phyloP scores from a whole-genome alignment of 92 coral and sea anemone genomes.

The Heliopora coerulea region DNA sequence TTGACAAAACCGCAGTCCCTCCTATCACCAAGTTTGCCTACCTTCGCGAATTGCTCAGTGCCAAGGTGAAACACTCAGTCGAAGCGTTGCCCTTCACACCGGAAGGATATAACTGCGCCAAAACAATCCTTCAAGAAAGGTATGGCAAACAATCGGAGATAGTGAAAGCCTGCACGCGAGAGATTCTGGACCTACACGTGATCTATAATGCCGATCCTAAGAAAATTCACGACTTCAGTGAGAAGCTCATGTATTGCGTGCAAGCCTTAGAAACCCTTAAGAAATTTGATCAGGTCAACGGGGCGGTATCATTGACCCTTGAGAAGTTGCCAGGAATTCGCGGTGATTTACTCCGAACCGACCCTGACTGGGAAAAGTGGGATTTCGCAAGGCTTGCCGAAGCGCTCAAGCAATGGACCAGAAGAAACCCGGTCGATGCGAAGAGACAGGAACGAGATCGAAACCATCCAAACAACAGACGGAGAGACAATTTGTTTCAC shows the following conservation, averaged over 20 bases:
- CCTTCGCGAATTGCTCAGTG: slow-evolving; percentile 39
- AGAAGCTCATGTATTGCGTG: slow-evolving; percentile 48
- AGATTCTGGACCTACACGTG: slow-evolving; percentile 48
- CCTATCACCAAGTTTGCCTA: slow-evolving; percentile 50
- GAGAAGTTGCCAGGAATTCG: slow-evolving; percentile 54
- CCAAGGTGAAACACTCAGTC: slow-evolving; percentile 36
- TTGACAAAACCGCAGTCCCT: slow-evolving; percentile 41
- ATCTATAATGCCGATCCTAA: slow-evolving; percentile 33
- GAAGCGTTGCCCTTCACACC: slow-evolving; percentile 51
- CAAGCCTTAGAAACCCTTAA: slow-evolving; percentile 55
- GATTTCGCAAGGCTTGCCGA: slow-evolving; percentile 40
- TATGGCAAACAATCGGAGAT: slow-evolving; percentile 56
- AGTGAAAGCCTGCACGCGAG: slow-evolving; percentile 48
- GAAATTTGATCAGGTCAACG: slow-evolving; percentile 54
- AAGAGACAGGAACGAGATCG: slow-evolving; percentile 13
- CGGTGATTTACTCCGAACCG: slow-evolving; percentile 45
- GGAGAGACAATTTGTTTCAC: slow-evolving; percentile 35
- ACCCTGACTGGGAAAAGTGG: slow-evolving; percentile 47
- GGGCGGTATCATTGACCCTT: slow-evolving; percentile 49
- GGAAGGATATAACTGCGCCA: slow-evolving; percentile 59
- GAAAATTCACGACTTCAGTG: slow-evolving; percentile 49
- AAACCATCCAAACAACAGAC: slow-evolving; percentile 5
- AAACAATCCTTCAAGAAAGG: slow-evolving; percentile 46
- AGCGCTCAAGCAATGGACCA: slow-evolving; percentile 45
- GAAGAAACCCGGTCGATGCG: slow-evolving; percentile 47